These are phyloP conservation scores for Anoplophora glabripennis DNA, from an alignment of 1,140 invertebrate genomes.

Conservation along the genomic window DNA sequence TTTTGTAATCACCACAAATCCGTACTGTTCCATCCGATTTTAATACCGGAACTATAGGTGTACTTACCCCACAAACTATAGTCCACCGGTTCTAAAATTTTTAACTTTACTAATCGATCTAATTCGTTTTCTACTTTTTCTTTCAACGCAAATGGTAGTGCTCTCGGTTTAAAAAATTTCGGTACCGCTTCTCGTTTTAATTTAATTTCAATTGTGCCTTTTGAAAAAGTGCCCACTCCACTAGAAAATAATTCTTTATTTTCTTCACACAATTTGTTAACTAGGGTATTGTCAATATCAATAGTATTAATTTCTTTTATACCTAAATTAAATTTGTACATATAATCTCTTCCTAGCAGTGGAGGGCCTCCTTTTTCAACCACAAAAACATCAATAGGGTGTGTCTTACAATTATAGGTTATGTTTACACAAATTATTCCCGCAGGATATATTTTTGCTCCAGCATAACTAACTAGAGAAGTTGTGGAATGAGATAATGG, in stretches of 20 bases:
- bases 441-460: too few relatives aligned
- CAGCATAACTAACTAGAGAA: too few relatives aligned
- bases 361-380: constrained; percentile 9
- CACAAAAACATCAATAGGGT: background rate
- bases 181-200: background rate
- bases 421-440: too few relatives aligned
- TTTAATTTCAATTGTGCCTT: background rate
- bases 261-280: constrained; percentile 1
- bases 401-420: too few relatives aligned
- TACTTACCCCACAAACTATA: constrained; percentile 45
- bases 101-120: constrained; percentile 4
- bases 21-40: constrained; percentile 48
- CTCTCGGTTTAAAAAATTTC: constrained; percentile 4
- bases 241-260: background rate
- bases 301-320: constrained; percentile 5
- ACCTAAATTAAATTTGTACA: constrained; percentile 9
- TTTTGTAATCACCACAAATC: constrained; percentile 35
- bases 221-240: constrained; percentile 1
- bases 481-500: too few relatives aligned
- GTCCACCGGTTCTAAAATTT: constrained; percentile 5
- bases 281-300: background rate
- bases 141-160: constrained; percentile 8
- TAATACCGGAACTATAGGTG: constrained; percentile 51
- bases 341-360: constrained; percentile 4
- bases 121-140: constrained; percentile 12